phyloP scores from a whole-genome alignment of 2,888 invertebrate species.

The Apamea crenata region DNA sequence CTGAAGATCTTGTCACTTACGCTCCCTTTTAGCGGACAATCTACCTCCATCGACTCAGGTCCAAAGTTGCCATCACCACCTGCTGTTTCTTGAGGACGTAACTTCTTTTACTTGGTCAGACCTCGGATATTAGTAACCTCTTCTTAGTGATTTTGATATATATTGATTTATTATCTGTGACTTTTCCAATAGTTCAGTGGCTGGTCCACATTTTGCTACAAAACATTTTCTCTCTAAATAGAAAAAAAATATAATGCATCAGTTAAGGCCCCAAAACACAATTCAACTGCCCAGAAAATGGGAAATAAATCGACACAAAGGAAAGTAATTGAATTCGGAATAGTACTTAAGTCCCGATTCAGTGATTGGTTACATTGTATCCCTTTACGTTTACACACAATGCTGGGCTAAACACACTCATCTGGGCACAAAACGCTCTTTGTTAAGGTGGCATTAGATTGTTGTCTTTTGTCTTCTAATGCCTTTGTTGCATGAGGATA shows the following conservation, averaged over 20 bases:
- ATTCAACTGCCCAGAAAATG: slow-evolving; percentile 37
- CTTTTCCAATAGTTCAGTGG: neutral
- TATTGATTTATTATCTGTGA: neutral
- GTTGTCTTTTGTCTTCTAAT: slow-evolving; percentile 57
- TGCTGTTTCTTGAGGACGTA: too few species aligned
- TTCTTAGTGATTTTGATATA: neutral
- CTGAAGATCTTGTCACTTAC: neutral
- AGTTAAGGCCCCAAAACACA: slow-evolving; percentile 19
- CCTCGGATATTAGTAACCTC: neutral
- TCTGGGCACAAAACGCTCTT: slow-evolving; percentile 33
- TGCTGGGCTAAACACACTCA: slow-evolving; percentile 45
- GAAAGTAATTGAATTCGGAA: slow-evolving; percentile 50
- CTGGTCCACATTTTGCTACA: neutral
- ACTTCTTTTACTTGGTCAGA: neutral
- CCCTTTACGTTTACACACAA: slow-evolving; percentile 37
- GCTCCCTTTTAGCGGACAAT: too few species aligned
- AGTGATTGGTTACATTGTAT: slow-evolving; percentile 60
- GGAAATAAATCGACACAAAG: slow-evolving; percentile 48
- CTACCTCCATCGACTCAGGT: too few species aligned
- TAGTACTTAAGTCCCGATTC: slow-evolving; percentile 48
- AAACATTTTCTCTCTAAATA: neutral
- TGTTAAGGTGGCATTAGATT: slow-evolving; percentile 19
- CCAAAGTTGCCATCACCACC: too few species aligned
- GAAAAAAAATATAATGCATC: slow-evolving; percentile 34
- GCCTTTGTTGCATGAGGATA: slow-evolving; percentile 52